phyloP scores from a whole-genome alignment of 2,888 invertebrate genomes.

The Meiosimyza platycephala region DNA sequence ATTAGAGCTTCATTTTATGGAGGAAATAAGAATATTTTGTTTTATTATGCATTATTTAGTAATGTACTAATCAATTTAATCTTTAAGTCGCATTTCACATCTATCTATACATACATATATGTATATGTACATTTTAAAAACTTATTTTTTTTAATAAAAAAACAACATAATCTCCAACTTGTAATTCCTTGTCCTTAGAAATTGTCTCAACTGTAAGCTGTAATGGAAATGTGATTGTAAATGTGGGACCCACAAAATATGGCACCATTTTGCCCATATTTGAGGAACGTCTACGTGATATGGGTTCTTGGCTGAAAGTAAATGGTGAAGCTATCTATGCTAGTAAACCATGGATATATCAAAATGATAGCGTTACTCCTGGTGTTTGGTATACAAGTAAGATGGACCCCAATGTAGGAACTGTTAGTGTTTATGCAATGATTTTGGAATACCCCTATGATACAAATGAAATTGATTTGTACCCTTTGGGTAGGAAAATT shows the following conservation, averaged over 20 bases:
- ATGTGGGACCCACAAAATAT: slow-evolving; percentile 90
- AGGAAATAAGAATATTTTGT: too few relatives aligned
- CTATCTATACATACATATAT: too few relatives aligned
- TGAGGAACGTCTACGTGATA: slow-evolving; percentile 81
- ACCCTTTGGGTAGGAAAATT: slow-evolving; percentile 60
- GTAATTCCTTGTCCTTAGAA: slow-evolving; percentile 57
- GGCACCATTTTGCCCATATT: slow-evolving; percentile 88
- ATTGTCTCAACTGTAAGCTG: slow-evolving; percentile 85
- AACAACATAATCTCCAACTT: too few relatives aligned
- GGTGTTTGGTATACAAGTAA: slow-evolving; percentile 81
- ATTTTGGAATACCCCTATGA: slow-evolving; percentile 77
- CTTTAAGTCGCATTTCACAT: too few relatives aligned
- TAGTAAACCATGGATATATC: slow-evolving; percentile 80
- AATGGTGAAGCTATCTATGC: slow-evolving; percentile 91
- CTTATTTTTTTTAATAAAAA: too few relatives aligned
- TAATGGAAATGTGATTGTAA: slow-evolving; percentile 76
- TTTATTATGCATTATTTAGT: too few relatives aligned
- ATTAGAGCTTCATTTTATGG: too few relatives aligned
- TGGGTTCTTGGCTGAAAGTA: slow-evolving; percentile 84
- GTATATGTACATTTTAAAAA: too few relatives aligned
- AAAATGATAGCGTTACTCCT: slow-evolving; percentile 81
- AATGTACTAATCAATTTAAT: too few relatives aligned
- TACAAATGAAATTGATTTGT: slow-evolving; percentile 69
- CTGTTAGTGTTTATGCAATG: slow-evolving; percentile 71
- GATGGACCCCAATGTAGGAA: slow-evolving; percentile 51